A percentile compares a stretch with the other conserved stretches of the same genome.
Conservation (phyloP, 2,113 vertebrate species). For the Barnardius zonarius region DNA sequence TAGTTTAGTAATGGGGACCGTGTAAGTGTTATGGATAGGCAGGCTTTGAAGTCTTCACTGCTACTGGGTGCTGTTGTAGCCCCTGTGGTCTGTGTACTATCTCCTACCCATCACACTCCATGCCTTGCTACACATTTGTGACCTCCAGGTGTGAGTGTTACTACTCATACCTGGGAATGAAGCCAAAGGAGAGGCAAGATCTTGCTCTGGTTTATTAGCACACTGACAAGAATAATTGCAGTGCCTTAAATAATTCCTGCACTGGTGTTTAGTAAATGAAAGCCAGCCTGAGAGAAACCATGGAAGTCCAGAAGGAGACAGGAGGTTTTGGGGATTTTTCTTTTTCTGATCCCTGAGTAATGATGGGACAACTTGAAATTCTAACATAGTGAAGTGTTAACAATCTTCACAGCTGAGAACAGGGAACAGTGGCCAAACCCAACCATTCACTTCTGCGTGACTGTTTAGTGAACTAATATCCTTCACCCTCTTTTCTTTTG, state of each 20-base stretch:
- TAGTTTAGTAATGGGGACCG: neutral
- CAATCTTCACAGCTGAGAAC: neutral
- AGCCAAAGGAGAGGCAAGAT: neutral
- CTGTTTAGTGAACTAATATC: neutral
- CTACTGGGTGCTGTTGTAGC: neutral
- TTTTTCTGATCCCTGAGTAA: neutral
- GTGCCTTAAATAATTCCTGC: neutral
- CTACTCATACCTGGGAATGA: neutral
- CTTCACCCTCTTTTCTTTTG: neutral
- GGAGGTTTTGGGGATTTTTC: neutral
- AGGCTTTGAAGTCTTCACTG: neutral
- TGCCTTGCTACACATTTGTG: neutral
- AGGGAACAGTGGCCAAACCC: neutral
- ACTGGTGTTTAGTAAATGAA: neutral
- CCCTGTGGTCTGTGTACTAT: neutral
- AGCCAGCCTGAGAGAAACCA: neutral
- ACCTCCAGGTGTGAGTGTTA: neutral
- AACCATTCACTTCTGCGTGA: neutral
- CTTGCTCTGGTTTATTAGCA: neutral
- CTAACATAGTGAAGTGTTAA: neutral
- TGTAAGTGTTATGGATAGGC: neutral
- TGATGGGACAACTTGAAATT: neutral
- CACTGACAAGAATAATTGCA: neutral
- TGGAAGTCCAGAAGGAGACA: neutral
- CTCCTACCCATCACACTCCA: neutral